Percentiles rank a stretch among this genome's conserved stretches.
These are phyloP conservation scores for Diadromus collaris DNA, from an alignment of 2,888 invertebrate species.

Conservation along the genomic window DNA sequence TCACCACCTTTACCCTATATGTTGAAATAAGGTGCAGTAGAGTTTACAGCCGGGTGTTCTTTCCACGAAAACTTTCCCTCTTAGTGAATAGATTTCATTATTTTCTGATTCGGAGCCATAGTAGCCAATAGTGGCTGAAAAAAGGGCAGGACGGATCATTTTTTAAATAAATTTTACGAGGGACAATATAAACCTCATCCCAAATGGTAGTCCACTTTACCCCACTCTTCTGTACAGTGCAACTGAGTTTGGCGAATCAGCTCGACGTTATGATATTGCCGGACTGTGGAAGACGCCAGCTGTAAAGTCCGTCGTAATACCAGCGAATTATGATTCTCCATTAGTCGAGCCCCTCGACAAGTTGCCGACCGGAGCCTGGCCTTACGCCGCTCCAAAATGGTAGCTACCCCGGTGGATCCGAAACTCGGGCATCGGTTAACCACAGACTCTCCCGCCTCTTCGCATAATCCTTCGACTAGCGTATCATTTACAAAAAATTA, in stretches of 20 bases:
- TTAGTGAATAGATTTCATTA: slow-evolving; percentile 7
- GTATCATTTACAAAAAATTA: slow-evolving; percentile 40
- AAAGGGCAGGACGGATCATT: no score
- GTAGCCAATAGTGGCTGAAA: neutral
- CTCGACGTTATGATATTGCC: slow-evolving; percentile 27
- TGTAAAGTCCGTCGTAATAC: slow-evolving; percentile 47
- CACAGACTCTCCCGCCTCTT: slow-evolving; percentile 12
- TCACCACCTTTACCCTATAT: no score
- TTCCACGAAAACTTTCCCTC: neutral
- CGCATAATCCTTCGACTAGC: slow-evolving; percentile 16
- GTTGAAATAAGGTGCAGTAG: neutral
- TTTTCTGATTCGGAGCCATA: slow-evolving; percentile 7
- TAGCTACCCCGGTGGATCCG: neutral
- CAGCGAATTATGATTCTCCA: slow-evolving; percentile 52
- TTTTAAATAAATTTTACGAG: no score
- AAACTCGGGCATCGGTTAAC: slow-evolving; percentile 14
- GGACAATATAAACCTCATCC: neutral
- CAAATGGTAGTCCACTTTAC: neutral
- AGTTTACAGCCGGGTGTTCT: neutral
- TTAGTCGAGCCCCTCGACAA: slow-evolving; percentile 16
- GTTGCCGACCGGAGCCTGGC: slow-evolving; percentile 1
- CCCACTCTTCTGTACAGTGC: neutral
- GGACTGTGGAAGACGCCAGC: slow-evolving; percentile 30
- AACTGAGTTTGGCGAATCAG: neutral
- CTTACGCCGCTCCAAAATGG: slow-evolving; percentile 12